Evolutionary conservation across 1,140 invertebrate species (phyloP), one percentile per base, ranked within the genome.

Genomic region (Drosophila mayri): DNA sequence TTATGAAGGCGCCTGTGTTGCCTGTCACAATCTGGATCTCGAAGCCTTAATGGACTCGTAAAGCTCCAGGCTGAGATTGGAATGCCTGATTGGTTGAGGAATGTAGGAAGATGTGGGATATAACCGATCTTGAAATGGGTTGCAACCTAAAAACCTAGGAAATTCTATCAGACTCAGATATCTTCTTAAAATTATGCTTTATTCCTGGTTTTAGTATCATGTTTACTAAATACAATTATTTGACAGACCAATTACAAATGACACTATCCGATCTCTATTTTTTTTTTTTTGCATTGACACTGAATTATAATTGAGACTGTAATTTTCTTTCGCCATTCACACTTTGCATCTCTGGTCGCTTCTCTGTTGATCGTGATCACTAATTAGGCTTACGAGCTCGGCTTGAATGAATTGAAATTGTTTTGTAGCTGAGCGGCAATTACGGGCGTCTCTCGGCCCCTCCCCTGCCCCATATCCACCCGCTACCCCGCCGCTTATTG

Each of bases 361-460:
- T 38, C 41, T 57, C 30, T 54, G 44, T 4, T 57, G 72, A 30
- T 70, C 57, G 46, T 60, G 59, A 59, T 76, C 72, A 60, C 61
- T 87, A 87, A 87, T 87, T 88, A 80, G 54, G 58, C 71, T 88
- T 79, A 64, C 71, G 71, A 80, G 62, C 65, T 68, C 62, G 77
- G 46, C 57, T 74, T 82, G 66, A 87, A 87, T 87, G 83, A 87
- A 88, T 70, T 88, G 59, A 76, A 88, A 87, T 88, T 88, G 67
- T 83, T 83, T 58, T 87, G 83, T 79, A 63, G 76, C 28, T 43
- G 47, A 68, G 40, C 50, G 60, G 57, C 74, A 85, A 85, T 85
- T 86, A 67, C 41, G 49, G 37, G 38, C 32, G 35, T 58, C 62
- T 66, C 32, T 63, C 49, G 30, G 55, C 40, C 63, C 38, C 32